A percentile compares a stretch with the other conserved stretches of the same genome.
Conservation (phyloP, 2,888 invertebrate species). For the Copidosoma aretas region DNA sequence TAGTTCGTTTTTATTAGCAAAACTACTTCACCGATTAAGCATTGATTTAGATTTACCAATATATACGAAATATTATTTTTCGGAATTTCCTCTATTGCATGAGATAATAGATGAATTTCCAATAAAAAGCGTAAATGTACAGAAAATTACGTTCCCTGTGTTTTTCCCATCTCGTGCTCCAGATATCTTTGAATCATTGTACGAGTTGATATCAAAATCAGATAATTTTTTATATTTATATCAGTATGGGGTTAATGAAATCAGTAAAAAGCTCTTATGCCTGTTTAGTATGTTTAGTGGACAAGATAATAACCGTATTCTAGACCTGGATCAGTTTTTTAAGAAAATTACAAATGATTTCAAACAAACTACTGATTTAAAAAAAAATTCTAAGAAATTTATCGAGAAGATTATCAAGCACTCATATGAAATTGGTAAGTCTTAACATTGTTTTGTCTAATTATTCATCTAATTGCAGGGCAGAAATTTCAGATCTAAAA, state of each 20-base stretch:
- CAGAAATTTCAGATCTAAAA: no score
- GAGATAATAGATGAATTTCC: slow-evolving; percentile 47
- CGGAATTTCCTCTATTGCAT: slow-evolving; percentile 79
- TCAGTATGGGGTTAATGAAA: slow-evolving; percentile 75
- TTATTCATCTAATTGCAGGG: no score
- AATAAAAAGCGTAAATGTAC: slow-evolving; percentile 61
- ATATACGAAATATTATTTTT: slow-evolving; percentile 82
- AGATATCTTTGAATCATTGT: slow-evolving; percentile 75
- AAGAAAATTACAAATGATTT: slow-evolving; percentile 1
- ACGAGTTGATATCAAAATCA: slow-evolving; percentile 68
- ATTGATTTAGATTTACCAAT: slow-evolving; percentile 75
- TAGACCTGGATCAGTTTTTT: slow-evolving; percentile 34
- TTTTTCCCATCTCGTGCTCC: slow-evolving; percentile 73
- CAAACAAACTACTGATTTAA: no score
- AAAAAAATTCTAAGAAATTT: no score
- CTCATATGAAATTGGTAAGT: no score
- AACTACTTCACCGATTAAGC: slow-evolving; percentile 77
- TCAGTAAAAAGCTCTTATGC: slow-evolving; percentile 77
- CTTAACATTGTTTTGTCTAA: no score
- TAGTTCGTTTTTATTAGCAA: slow-evolving; percentile 73
- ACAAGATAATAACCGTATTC: slow-evolving; percentile 41
- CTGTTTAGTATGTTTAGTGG: slow-evolving; percentile 64
- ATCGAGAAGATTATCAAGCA: no score
- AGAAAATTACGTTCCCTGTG: slow-evolving; percentile 68
- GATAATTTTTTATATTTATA: slow-evolving; percentile 72